Percentiles rank a stretch among this genome's conserved stretches.
Evolutionary conservation across 1,140 invertebrate species (phyloP).

Genomic region (Thaumetopoea pityocampa): DNA sequence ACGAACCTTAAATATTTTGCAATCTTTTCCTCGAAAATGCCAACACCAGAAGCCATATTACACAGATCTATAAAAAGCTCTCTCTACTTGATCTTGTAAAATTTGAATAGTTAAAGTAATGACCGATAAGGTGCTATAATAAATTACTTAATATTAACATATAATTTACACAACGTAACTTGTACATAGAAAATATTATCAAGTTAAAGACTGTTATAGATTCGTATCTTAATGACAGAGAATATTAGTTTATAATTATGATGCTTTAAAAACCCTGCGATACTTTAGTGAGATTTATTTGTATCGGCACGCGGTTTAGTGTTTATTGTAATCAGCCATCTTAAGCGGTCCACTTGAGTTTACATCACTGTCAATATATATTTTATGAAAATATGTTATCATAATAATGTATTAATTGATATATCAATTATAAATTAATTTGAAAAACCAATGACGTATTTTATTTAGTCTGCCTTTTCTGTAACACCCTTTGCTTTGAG

Average conservation of each 20-base stretch:
- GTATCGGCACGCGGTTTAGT: constrained; percentile 6
- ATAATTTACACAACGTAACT: constrained; percentile 20
- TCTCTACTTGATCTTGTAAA: constrained; percentile 24
- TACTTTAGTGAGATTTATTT: constrained; percentile 6
- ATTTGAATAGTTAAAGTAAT: constrained; percentile 12
- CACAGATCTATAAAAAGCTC: constrained; percentile 19
- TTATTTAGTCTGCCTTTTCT: too few species aligned
- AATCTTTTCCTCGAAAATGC: constrained; percentile 24
- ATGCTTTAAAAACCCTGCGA: constrained; percentile 15
- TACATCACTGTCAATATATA: constrained; percentile 11
- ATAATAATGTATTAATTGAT: constrained; percentile 20
- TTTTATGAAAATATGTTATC: constrained; percentile 18
- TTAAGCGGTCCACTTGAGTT: constrained; percentile 5
- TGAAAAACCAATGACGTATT: constrained; percentile 14
- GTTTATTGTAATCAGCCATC: constrained; percentile 2
- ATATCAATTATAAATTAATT: constrained; percentile 27
- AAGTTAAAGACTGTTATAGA: constrained; percentile 25
- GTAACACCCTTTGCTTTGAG: too few species aligned
- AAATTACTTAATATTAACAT: constrained; percentile 53
- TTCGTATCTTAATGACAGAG: constrained; percentile 12
- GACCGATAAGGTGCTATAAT: constrained; percentile 61
- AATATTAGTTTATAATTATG: constrained; percentile 13
- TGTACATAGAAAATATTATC: constrained; percentile 34
- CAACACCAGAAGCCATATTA: constrained; percentile 6
- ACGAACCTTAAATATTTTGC: constrained; percentile 28